Conservation (phyloP, 2,888 invertebrate species). For the Dysmachus trigonus region DNA sequence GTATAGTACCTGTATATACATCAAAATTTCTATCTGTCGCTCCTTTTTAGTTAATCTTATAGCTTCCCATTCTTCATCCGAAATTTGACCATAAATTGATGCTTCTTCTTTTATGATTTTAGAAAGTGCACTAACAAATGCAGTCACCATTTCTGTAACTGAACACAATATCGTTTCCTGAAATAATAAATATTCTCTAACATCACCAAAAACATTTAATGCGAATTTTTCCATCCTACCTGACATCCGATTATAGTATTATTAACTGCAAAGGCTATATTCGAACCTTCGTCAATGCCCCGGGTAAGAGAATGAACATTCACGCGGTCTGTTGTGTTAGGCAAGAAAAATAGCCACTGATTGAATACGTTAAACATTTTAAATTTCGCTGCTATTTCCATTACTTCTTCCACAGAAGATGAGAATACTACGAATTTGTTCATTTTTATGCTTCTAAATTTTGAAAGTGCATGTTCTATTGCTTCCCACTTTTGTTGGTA, state of each 20-base stretch:
- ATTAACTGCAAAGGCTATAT: conserved; percentile 81
- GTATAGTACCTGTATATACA: conserved; percentile 70
- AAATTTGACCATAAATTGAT: conserved; percentile 77
- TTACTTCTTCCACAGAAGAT: conserved; percentile 67
- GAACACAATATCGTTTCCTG: conserved; percentile 77
- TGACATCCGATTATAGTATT: conserved; percentile 69
- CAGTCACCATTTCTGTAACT: conserved; percentile 72
- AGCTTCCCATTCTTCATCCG: conserved; percentile 87
- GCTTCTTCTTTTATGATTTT: conserved; percentile 75
- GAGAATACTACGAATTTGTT: conserved; percentile 60
- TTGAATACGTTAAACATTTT: conserved; percentile 75
- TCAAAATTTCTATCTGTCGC: conserved; percentile 69
- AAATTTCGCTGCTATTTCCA: conserved; percentile 74
- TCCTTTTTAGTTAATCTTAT: conserved; percentile 74
- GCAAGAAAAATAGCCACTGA: conserved; percentile 84
- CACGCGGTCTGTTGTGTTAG: conserved; percentile 68
- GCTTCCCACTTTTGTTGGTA: conserved; percentile 57
- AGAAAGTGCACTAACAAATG: conserved; percentile 75
- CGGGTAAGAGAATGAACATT: conserved; percentile 69
- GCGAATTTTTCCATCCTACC: conserved; percentile 60
- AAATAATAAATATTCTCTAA: conserved; percentile 45
- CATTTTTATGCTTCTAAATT: conserved; percentile 54
- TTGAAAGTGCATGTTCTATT: conserved; percentile 54
- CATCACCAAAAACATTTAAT: background rate
- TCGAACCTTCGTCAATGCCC: conserved; percentile 78